Evolutionary conservation across 2,888 invertebrate species (phyloP), one percentile per base, ranked within the genome.

Genomic region (Argynnis bischoffii): DNA sequence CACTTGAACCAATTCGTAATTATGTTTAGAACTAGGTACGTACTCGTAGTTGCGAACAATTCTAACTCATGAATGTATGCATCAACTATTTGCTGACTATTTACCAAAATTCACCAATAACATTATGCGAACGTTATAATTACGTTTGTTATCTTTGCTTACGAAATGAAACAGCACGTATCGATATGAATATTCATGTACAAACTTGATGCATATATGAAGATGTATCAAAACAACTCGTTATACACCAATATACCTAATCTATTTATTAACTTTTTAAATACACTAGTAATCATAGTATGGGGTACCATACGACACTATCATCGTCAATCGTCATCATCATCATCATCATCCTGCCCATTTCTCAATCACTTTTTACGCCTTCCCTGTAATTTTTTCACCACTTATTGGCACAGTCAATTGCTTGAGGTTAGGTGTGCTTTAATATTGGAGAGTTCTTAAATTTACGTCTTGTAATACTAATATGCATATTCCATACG

Each of bases 161-260:
- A 35, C 61, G 55, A 61, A 66, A 66, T 66, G 48, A 55, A 66
- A 61, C 60, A 48, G 16, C 59, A 55, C 55, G 55, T 59, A 55
- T 60, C 48, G 46, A 21, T 66, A 55, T 66, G 60, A 66, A 66
- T 66, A 66, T 66, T 66, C 60, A 66, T 55, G 51, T 59, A 41
- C 8, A 35, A 66, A 14, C 50, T 41, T 1, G 15, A 21, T 35
- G 54, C 60, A 35, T 50, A 6, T 8, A 21, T 21, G 50, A 31
- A 51, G 61, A 60, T 50, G 50, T 50, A 31, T 31, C 48, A 50
- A 51, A 60, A 50, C 60, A 13, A 50, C 31, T 47, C 26, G 16
- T 8, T 18, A n/a, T 35, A 31, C 13, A 14, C 6, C 61, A 61
- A 51, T 31, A 21, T 35, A 26, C 26, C 26, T 26, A 31, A 35